Base-by-base conservation (phyloP, 1,140 invertebrate species). In the Aradophagus sp. region DNA sequence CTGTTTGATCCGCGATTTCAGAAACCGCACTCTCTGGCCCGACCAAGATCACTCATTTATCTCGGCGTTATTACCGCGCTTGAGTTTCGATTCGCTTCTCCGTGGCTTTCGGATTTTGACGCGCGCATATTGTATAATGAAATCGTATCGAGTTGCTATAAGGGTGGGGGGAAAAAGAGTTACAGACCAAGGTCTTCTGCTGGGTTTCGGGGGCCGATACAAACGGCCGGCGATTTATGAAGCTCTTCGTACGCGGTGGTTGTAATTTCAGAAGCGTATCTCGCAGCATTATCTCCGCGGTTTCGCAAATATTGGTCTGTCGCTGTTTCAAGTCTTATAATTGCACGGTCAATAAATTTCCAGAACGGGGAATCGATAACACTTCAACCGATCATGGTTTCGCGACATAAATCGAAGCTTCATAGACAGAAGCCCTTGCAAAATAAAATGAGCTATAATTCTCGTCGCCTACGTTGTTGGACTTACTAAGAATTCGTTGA, bases 361-460 rank as follows among this genome's bases (percentile, higher is more conserved):
- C 10, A n/a, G 38, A n/a, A n/a, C n/a, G n/a, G n/a, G n/a, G n/a
- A n/a, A n/a, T n/a, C n/a, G n/a, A n/a, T n/a, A n/a, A n/a, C n/a
- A n/a, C n/a, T n/a, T n/a, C n/a, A n/a, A n/a, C n/a, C n/a, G n/a
- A n/a, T n/a, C n/a, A n/a, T n/a, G n/a, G n/a, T n/a, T n/a, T n/a
- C 4, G 8, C 20, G 8, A 23, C 8, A 4, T 23, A 48, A 13
- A 20, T 41, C 13, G 27, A 17, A 29, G 16, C 41, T 27, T 14
- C 5, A 0, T 14, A 6, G 14, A 19, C 26, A 8, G 26, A 39
- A 63, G 34, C n/a, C n/a, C n/a, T n/a, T n/a, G n/a, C n/a, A n/a
- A n/a, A n/a, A n/a, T 61, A 61, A 69, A 69, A 62, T 59, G 66
- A 55, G 66, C 55, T 68, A 68, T 55, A 59, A 68, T 59, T 68